Conservation (phyloP, 2,113 vertebrate species). For the Mormyrus lacerda region DNA sequence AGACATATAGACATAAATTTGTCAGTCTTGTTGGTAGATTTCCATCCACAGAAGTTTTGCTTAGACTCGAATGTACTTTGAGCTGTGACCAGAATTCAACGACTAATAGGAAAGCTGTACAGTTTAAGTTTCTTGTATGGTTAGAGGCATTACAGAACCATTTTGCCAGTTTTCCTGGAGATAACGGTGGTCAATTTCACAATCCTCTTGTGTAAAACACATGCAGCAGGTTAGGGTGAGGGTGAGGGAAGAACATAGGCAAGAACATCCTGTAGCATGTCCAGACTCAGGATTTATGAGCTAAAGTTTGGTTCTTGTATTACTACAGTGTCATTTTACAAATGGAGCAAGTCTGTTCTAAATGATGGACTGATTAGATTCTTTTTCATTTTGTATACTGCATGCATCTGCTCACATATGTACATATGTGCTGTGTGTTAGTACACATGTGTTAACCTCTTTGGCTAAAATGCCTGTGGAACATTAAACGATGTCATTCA, state of each 20-base stretch:
- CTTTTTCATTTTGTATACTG: background rate
- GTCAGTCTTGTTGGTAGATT: background rate
- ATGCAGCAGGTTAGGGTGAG: background rate
- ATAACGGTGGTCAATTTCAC: background rate
- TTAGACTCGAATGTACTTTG: background rate
- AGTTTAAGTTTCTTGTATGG: background rate
- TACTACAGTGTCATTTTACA: background rate
- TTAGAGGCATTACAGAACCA: background rate
- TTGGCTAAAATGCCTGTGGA: background rate
- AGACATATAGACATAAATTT: background rate
- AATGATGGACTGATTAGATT: background rate
- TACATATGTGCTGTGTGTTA: too few species aligned
- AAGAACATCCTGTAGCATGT: background rate
- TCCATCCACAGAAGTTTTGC: background rate
- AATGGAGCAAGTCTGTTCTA: background rate
- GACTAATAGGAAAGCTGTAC: background rate
- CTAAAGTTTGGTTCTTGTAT: background rate
- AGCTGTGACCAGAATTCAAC: background rate
- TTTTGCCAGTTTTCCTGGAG: background rate
- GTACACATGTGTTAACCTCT: too few species aligned
- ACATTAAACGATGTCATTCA: background rate
- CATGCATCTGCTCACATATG: background rate
- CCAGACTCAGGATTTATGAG: background rate
- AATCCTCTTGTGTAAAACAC: background rate
- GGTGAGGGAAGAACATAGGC: background rate